Percentiles rank a stretch among this genome's conserved stretches.
Conservation (phyloP, 2,113 vertebrate species). For the Dromiciops gliroides region DNA sequence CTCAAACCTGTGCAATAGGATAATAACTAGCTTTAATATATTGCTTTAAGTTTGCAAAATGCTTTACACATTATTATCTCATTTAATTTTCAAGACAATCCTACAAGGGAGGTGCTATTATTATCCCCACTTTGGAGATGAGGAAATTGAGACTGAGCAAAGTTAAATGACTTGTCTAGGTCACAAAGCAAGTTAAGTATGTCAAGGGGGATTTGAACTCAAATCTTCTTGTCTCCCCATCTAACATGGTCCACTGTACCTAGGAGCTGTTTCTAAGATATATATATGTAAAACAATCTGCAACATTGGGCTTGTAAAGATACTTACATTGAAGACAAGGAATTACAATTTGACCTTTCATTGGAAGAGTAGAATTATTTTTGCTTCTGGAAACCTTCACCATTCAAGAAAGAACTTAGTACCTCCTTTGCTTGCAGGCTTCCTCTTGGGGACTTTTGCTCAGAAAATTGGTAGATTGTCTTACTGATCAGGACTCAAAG, state of each 20-base stretch:
- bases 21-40: not conserved
- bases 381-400: not conserved
- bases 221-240: not conserved
- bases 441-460: not conserved
- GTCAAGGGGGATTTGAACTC: not conserved
- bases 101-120: not conserved
- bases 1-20: not conserved
- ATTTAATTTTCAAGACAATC: not conserved
- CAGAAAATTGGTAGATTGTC: not conserved
- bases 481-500: not conserved
- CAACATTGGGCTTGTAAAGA: not conserved
- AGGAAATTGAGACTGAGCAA: not conserved
- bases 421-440: not conserved
- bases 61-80: not conserved
- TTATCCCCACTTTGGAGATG: not conserved
- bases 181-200: not conserved
- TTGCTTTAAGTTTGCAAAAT: not conserved
- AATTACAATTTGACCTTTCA: not conserved
- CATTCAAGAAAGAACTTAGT: not conserved
- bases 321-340: not conserved
- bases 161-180: not conserved
- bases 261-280: not conserved
- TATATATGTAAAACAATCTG: not conserved
- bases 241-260: not conserved
- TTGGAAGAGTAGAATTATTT: not conserved